Evolutionary conservation across 2,888 invertebrate species (phyloP), one percentile per base, ranked within the genome.

Genomic region (Plebejus melissa): DNA sequence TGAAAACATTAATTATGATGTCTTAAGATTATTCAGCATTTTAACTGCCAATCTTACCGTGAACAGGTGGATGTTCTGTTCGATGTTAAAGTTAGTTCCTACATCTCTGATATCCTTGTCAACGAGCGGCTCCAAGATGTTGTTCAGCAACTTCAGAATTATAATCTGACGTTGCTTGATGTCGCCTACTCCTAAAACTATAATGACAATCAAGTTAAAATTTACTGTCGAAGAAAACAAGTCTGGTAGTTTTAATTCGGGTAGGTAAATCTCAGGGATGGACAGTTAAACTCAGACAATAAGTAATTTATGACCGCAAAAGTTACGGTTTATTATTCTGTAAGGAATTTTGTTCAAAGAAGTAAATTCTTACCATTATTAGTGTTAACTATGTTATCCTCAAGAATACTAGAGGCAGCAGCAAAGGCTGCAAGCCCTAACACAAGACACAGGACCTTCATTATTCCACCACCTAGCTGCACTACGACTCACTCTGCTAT

Each of bases 101-200:
- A 89, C 81, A 60, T 93, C 91, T 78, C 84, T 85, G 74, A 93
- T 86, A n/a, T 94, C 94, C 78, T 91, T 90, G 83, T 94, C 90
- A 86, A 91, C 88, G 57, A 90, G 85, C n/a, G 88, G 88, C 75
- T 91, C 94, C 79, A 89, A 87, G 2, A 94, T 85, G 76, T 94
- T 92, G 83, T 94, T 94, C 76, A 94, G 84, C 22, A 95, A 83
- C 79, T 94, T 93, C 76, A 94, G 84, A 76, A 95, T 87, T 36
- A 87, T 83, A 74, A 90, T 84, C 85, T 95, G 95, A 78, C 86
- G 90, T 60, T 87, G 82, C 76, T 94, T 88, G 76, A 90, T 84
- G 75, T 88, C 85, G 80, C 88, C 84, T 76, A 92, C 88, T 32
- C 88, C 95, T 94, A 80, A 32, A 82, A 85, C 74, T 72, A 9